Evolutionary conservation across 2,113 vertebrate species (phyloP).

Genomic region (Ctenodactylus gundi): DNA sequence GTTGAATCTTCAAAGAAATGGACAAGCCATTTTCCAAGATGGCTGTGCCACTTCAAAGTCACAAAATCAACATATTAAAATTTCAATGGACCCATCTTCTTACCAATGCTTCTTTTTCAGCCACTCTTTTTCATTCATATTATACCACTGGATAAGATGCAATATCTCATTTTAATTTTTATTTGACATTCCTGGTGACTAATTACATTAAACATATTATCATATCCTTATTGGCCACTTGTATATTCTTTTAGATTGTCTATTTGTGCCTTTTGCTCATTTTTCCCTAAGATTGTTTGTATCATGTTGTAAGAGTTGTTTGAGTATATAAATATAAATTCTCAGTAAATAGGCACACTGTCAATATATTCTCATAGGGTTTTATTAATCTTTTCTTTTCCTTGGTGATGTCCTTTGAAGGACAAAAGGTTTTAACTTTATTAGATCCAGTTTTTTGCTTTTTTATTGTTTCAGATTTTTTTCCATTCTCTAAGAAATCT

Average conservation of each 20-base stretch:
- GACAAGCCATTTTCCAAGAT: background rate
- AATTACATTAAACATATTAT: background rate
- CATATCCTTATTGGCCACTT: background rate
- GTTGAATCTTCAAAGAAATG: background rate
- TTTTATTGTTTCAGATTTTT: background rate
- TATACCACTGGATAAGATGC: too few relatives aligned
- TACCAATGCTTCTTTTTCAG: background rate
- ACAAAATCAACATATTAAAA: background rate
- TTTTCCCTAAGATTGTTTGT: background rate
- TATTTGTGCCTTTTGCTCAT: background rate
- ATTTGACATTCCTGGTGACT: background rate
- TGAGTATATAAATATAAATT: background rate
- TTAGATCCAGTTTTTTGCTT: background rate
- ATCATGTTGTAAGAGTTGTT: background rate
- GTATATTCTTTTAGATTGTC: background rate
- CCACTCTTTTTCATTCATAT: background rate
- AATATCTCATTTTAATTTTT: background rate
- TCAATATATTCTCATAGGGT: background rate
- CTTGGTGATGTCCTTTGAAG: background rate
- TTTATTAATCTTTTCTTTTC: background rate
- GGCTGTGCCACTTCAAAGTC: background rate
- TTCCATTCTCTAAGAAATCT: background rate
- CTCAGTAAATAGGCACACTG: background rate
- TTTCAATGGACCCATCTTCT: background rate
- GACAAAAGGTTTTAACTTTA: background rate